Evolutionary conservation across 2,888 invertebrate species (phyloP).

Genomic region (Drosophila nigritarsus): DNA sequence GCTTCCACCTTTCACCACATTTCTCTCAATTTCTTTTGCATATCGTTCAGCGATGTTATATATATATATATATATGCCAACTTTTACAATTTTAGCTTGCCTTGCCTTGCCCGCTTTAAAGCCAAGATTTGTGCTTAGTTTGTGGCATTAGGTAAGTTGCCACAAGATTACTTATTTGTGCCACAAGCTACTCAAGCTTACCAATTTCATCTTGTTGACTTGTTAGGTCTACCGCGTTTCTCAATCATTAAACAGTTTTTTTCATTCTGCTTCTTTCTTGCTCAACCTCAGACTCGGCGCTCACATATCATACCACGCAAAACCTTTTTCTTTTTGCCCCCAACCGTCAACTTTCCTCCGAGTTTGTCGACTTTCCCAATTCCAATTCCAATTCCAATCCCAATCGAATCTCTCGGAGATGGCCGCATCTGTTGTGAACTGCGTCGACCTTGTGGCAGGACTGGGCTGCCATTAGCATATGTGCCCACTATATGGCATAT

Average conservation of each 20-base stretch:
- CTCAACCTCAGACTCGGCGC: no score
- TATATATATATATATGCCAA: not conserved
- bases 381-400: not conserved
- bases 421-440: constrained; percentile 22
- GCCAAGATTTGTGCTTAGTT: not conserved
- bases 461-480: constrained; percentile 51
- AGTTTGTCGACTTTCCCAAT: constrained; percentile 16
- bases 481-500: not conserved
- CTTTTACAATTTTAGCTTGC: not conserved
- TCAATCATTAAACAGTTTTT: constrained; percentile 7
- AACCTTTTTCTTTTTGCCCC: not conserved
- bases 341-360: not conserved
- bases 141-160: not conserved
- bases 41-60: not conserved
- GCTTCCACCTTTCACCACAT: not conserved
- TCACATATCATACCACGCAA: not conserved
- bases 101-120: not conserved
- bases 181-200: not conserved
- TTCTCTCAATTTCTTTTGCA: not conserved
- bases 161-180: not conserved
- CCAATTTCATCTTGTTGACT: constrained; percentile 1
- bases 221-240: constrained; percentile 11
- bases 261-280: not conserved
- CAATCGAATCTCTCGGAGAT: not conserved
- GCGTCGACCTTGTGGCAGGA: constrained; percentile 47